Conservation (phyloP, 1,140 invertebrate species). For the Hyphantria cunea region DNA sequence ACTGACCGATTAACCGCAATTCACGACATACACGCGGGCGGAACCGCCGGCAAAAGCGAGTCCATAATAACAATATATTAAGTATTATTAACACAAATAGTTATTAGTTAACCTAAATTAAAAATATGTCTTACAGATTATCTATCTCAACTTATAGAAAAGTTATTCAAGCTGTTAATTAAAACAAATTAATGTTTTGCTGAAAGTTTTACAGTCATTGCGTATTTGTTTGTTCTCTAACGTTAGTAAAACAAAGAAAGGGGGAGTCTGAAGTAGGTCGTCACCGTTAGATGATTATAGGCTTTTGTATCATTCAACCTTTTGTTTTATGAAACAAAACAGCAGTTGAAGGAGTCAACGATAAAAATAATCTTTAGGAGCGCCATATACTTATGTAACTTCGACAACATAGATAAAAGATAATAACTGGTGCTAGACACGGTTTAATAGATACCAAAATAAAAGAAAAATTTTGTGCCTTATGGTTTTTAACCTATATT, state of each 20-base stretch:
- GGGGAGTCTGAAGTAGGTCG: neutral
- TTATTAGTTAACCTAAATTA: too few species aligned
- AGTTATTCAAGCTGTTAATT: constrained; percentile 4
- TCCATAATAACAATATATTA: too few species aligned
- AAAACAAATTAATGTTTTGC: constrained; percentile 15
- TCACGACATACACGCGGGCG: too few species aligned
- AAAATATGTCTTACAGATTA: too few species aligned
- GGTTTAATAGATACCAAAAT: too few species aligned
- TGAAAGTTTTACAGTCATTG: constrained; percentile 19
- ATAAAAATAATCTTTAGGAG: neutral
- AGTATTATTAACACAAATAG: too few species aligned
- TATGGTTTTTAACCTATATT: too few species aligned
- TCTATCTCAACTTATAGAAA: neutral
- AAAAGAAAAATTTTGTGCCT: too few species aligned
- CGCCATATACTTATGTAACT: neutral
- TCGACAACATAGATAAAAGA: too few species aligned
- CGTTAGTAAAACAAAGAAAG: constrained; percentile 4
- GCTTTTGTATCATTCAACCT: constrained; percentile 3
- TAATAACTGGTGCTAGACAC: too few species aligned
- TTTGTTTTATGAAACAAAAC: constrained; percentile 2
- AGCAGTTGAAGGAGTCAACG: neutral
- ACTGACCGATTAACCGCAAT: too few species aligned
- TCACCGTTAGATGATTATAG: constrained; percentile 1
- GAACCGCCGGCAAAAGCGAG: too few species aligned
- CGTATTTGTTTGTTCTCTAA: constrained; percentile 6